phyloP scores from a whole-genome alignment of 2,797 vertebrate genomes.

The Atherinosoma microstoma region DNA sequence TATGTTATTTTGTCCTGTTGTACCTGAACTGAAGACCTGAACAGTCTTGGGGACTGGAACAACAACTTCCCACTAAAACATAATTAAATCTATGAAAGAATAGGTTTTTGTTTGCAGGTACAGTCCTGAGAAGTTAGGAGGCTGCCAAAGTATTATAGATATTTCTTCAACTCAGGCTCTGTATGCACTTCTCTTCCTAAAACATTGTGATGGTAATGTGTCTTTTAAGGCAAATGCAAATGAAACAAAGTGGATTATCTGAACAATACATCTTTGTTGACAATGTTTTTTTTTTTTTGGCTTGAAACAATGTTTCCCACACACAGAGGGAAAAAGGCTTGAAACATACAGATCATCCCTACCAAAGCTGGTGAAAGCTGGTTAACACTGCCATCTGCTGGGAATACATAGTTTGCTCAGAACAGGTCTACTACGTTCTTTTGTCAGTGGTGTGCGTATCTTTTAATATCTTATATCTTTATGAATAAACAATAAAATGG shows the following conservation, averaged over 20 bases:
- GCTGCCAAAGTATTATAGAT: neutral
- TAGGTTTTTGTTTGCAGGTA: neutral
- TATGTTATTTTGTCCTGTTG: neutral
- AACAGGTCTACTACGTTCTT: neutral
- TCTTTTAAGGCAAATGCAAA: neutral
- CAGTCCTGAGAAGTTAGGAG: neutral
- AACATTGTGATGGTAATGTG: neutral
- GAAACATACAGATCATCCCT: neutral
- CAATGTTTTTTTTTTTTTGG: neutral
- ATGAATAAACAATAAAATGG: too few species aligned
- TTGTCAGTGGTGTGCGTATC: neutral
- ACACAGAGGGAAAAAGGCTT: neutral
- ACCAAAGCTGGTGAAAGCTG: slow-evolving; percentile 7
- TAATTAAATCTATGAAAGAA: slow-evolving; percentile 10
- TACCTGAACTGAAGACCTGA: neutral
- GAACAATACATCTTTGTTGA: neutral
- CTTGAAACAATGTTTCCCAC: neutral
- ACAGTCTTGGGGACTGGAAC: neutral
- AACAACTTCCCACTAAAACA: neutral
- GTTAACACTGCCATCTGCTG: slow-evolving; percentile 63
- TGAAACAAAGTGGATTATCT: neutral
- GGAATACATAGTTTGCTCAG: neutral
- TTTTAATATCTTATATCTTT: too few species aligned
- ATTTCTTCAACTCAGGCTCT: neutral
- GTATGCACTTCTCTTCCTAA: neutral